These are phyloP conservation scores for Tachina fera DNA, from an alignment of 2,888 invertebrate genomes.

Conservation along the genomic window DNA sequence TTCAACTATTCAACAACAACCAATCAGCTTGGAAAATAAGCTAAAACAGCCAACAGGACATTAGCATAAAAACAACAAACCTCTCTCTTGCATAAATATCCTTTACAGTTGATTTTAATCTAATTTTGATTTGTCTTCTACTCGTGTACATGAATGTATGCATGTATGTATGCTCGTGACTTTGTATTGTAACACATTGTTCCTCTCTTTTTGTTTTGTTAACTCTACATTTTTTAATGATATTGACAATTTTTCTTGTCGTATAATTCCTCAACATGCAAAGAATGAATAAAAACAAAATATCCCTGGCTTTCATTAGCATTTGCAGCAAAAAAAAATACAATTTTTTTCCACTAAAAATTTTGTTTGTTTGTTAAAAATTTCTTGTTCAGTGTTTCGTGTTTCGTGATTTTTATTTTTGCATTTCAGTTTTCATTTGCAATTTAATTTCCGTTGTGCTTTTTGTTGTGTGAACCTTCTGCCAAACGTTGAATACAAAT, in stretches of 20 bases:
- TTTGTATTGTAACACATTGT: constrained; percentile 30
- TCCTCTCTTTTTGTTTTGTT: constrained; percentile 25
- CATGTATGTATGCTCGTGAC: background rate
- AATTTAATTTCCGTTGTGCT: constrained; percentile 69
- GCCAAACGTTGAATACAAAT: constrained; percentile 66
- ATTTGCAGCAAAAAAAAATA: constrained; percentile 46
- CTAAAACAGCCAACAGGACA: constrained; percentile 12
- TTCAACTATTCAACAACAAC: background rate
- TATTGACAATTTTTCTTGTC: constrained; percentile 59
- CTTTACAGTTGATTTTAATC: constrained; percentile 50
- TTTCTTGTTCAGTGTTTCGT: background rate
- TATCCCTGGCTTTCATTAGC: constrained; percentile 61
- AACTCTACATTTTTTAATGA: constrained; percentile 61
- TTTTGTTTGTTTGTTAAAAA: constrained; percentile 23
- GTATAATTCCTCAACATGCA: background rate
- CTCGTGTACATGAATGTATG: background rate
- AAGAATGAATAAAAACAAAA: constrained; percentile 4
- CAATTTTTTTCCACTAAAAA: constrained; percentile 19
- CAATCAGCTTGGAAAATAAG: background rate
- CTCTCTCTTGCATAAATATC: constrained; percentile 1
- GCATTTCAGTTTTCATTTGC: constrained; percentile 58
- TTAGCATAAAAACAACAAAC: background rate
- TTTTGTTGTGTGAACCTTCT: constrained; percentile 28
- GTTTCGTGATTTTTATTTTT: constrained; percentile 9
- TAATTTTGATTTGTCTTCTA: constrained; percentile 39